Evolutionary conservation across 2,888 invertebrate genomes (phyloP), one percentile per base, ranked within the genome.

Genomic region (Plebejus argus): DNA sequence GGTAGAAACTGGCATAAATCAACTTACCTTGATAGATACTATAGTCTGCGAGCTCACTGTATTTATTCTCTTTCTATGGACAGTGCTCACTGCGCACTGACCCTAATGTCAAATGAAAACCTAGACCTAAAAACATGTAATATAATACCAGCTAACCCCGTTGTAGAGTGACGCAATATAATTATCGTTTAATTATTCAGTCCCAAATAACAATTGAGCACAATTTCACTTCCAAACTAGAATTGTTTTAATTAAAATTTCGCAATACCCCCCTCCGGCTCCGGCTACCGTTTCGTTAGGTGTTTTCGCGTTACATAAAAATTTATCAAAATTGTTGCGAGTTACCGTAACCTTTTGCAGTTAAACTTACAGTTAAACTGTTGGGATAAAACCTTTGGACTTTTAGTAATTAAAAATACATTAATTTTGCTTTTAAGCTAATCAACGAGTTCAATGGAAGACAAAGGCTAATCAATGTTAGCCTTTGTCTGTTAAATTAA

Each of bases 221-320:
- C 45, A 72, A 39, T 72, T 72, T 72, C 72, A 72, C 20, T 45
- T 72, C 72, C 20, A 45, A 71, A 72, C 72, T 39, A 72, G 82
- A 82, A 81, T 82, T 66, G 33, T 66, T 66, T 61, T 66, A 66
- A 66, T 66, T 33, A 66, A 66, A 66, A 66, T 66, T 66, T 66
- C 66, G 66, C 28, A 66, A 66, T 5, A 15, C 66, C 28, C 66
- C 66, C 28, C n/a, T n/a, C n/a, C n/a, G n/a, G n/a, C n/a, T n/a
- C 15, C 66, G 28, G 28, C 66, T 66, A 33, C 6, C 12, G 28
- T 66, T 66, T 8, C 23, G 23, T 61, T 66, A 66, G 66, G 28
- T 33, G 12, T 66, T 28, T 66, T 33, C 66, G 28, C 15, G 15
- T 66, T 20, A 66, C 5, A 33, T 61, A 20, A 23, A 61, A 20